These are phyloP conservation scores for Scatophagus argus DNA, from an alignment of 2,113 vertebrate genomes.

Conservation along the genomic window DNA sequence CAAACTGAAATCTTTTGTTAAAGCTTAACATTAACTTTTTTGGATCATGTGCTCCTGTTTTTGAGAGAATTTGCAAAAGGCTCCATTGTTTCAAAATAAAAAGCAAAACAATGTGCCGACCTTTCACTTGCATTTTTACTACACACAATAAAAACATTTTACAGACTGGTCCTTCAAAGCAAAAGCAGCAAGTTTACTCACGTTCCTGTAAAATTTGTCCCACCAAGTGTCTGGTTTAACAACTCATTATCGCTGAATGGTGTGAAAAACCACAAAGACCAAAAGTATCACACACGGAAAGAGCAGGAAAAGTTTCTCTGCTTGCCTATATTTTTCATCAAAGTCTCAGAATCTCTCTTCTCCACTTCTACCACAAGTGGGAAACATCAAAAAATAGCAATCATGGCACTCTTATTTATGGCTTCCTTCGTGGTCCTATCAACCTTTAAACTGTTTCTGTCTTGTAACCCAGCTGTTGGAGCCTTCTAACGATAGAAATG, in stretches of 20 bases:
- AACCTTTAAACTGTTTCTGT: constrained; percentile 85
- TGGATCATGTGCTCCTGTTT: background rate
- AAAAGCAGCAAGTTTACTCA: constrained; percentile 32
- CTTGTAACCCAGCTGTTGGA: constrained; percentile 82
- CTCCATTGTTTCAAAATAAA: constrained; percentile 23
- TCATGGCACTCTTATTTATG: constrained; percentile 85
- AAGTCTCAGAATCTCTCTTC: constrained; percentile 46
- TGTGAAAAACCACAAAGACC: constrained; percentile 64
- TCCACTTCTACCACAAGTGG: constrained; percentile 57
- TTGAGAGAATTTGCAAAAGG: background rate
- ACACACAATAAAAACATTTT: constrained; percentile 17
- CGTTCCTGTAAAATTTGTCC: constrained; percentile 80
- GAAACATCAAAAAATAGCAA: constrained; percentile 81
- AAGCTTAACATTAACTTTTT: too few relatives aligned
- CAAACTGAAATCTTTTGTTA: background rate
- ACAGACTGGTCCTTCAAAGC: constrained; percentile 34
- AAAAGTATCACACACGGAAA: constrained; percentile 37
- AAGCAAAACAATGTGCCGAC: background rate
- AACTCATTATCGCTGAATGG: constrained; percentile 80
- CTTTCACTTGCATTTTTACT: constrained; percentile 13
- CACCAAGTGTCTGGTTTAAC: constrained; percentile 80
- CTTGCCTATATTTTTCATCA: constrained; percentile 44
- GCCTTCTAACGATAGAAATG: constrained; percentile 79
- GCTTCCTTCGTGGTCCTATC: constrained; percentile 86
- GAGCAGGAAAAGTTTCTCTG: constrained; percentile 26